Conservation (phyloP, 2,113 vertebrate genomes). For the Pelusios castaneus region DNA sequence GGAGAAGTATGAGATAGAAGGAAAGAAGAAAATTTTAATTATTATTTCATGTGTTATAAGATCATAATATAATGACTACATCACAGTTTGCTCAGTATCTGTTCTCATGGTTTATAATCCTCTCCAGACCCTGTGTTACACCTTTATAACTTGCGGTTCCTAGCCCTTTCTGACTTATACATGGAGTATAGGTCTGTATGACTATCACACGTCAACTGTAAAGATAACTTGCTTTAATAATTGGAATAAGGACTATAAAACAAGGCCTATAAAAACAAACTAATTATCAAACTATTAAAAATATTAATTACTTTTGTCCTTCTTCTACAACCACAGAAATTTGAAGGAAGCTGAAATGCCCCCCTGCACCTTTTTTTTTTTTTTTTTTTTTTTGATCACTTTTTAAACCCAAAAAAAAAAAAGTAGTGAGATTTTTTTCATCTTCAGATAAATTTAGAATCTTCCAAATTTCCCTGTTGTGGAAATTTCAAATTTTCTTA, state of each 20-base stretch:
- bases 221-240: not conserved
- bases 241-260: conserved; percentile 6
- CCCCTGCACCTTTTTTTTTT: no score
- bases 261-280: not conserved
- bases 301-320: not conserved
- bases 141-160: not conserved
- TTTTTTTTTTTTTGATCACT: not conserved
- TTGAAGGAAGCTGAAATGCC: not conserved
- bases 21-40: not conserved
- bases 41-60: not conserved
- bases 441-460: not conserved
- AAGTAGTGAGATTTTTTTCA: not conserved
- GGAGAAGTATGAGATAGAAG: not conserved
- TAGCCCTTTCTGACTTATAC: no score
- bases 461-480: not conserved
- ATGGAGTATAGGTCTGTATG: not conserved
- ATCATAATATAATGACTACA: not conserved
- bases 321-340: not conserved
- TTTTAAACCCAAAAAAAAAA: not conserved
- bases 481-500: not conserved
- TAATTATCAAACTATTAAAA: not conserved
- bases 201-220: not conserved
- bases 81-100: not conserved
- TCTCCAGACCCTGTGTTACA: not conserved
- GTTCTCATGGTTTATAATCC: not conserved